Conservation (phyloP, 2,888 invertebrate genomes). For the Acleris emargana region DNA sequence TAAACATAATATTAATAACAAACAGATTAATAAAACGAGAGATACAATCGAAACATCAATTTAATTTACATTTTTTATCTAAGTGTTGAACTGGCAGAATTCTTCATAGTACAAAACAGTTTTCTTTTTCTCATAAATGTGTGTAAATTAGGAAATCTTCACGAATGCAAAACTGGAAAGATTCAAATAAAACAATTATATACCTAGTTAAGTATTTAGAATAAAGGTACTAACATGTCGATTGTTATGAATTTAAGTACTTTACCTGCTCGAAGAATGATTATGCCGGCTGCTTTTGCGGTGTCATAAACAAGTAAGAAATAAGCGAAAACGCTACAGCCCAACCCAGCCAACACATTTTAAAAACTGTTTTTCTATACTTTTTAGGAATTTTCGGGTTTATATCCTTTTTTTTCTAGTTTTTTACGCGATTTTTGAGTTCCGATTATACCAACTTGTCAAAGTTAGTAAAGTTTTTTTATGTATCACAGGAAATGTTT, state of each 20-base stretch:
- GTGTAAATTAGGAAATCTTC: too few relatives aligned
- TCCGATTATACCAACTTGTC: slow-evolving; percentile 5
- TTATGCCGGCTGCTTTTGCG: slow-evolving; percentile 40
- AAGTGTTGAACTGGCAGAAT: too few relatives aligned
- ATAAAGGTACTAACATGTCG: too few relatives aligned
- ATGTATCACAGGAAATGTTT: too few relatives aligned
- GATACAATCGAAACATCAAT: not conserved
- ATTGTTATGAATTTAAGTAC: too few relatives aligned
- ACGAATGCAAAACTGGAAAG: too few relatives aligned
- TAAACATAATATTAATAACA: too few relatives aligned
- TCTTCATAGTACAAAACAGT: too few relatives aligned
- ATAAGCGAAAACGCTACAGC: slow-evolving; percentile 66
- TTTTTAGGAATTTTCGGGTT: not conserved
- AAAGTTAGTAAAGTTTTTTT: slow-evolving; percentile 9
- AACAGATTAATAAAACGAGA: not conserved
- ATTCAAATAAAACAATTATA: too few relatives aligned
- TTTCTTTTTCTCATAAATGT: too few relatives aligned
- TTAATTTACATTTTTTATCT: not conserved
- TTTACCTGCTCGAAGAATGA: too few relatives aligned
- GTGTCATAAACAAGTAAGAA: slow-evolving; percentile 61
- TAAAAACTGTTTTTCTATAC: slow-evolving; percentile 34
- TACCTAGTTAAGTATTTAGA: too few relatives aligned
- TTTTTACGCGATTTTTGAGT: not conserved
- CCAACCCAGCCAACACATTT: slow-evolving; percentile 74
- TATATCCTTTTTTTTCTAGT: not conserved